Evolutionary conservation across 2,113 vertebrate genomes (phyloP).

Genomic region (Glaucidium brasilianum): DNA sequence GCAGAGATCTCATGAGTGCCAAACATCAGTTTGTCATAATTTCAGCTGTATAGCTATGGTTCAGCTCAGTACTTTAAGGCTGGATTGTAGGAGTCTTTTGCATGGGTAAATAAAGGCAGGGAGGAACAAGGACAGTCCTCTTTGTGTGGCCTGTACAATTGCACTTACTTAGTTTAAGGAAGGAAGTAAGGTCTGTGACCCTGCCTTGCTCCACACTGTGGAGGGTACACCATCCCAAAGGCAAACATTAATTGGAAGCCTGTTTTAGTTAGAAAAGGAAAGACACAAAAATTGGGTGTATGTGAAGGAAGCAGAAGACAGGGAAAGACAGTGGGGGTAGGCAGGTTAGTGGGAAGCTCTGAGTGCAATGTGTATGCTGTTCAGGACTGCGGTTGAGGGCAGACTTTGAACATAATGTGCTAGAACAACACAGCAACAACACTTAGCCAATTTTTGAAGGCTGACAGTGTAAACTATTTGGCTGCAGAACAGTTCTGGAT

Average conservation of each 20-base stretch:
- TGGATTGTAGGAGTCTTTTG: background rate
- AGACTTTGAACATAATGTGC: background rate
- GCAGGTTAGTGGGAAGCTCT: background rate
- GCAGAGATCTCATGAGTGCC: background rate
- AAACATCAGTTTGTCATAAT: background rate
- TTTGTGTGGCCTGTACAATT: slow-evolving; percentile 34
- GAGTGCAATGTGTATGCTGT: background rate
- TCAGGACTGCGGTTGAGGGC: background rate
- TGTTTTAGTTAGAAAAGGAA: slow-evolving; percentile 33
- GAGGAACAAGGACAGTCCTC: background rate
- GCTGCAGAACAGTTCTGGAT: background rate
- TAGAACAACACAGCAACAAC: background rate
- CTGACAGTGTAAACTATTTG: background rate
- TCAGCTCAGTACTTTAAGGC: background rate
- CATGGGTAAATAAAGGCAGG: background rate
- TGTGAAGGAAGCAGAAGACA: background rate
- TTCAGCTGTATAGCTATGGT: background rate
- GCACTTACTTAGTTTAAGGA: slow-evolving; percentile 21
- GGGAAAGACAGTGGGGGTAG: background rate
- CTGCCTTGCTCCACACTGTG: slow-evolving; percentile 8
- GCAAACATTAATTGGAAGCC: slow-evolving; percentile 50
- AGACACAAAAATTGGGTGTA: background rate
- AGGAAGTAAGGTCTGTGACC: slow-evolving; percentile 50
- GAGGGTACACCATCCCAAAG: slow-evolving; percentile 34
- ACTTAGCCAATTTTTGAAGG: background rate